These are phyloP conservation scores for Hecatera dysodea DNA, from an alignment of 2,888 invertebrate species.

Conservation along the genomic window DNA sequence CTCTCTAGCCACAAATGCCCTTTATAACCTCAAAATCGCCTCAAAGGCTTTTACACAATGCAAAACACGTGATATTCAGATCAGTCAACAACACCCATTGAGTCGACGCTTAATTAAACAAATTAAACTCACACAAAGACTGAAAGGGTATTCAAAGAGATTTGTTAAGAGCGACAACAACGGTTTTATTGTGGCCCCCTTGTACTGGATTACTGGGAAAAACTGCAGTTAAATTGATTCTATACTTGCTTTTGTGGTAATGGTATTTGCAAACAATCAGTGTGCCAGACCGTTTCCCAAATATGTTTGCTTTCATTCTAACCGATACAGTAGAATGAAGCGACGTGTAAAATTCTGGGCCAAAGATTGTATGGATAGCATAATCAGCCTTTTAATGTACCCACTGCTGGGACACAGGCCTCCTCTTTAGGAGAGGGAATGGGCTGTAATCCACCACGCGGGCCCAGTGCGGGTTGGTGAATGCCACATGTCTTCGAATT, in stretches of 20 bases:
- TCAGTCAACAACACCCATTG: slow-evolving; percentile 14
- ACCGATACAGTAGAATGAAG: too few species aligned
- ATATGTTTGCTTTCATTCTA: too few species aligned
- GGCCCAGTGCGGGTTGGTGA: too few species aligned
- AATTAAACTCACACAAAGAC: slow-evolving; percentile 52
- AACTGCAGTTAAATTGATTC: slow-evolving; percentile 29
- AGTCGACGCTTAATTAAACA: slow-evolving; percentile 46
- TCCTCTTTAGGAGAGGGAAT: too few species aligned
- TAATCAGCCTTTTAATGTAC: too few species aligned
- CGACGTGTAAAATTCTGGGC: too few species aligned
- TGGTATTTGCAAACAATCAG: not conserved
- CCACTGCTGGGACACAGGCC: too few species aligned
- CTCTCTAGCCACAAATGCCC: not conserved
- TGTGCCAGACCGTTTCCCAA: too few species aligned
- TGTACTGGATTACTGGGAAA: slow-evolving; percentile 25
- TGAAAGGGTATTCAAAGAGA: slow-evolving; percentile 39
- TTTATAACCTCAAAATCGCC: not conserved
- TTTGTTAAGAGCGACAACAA: slow-evolving; percentile 39
- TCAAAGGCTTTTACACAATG: not conserved
- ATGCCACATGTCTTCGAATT: too few species aligned
- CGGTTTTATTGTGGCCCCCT: slow-evolving; percentile 23
- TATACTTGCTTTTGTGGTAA: not conserved
- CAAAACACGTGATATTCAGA: slow-evolving; percentile 14
- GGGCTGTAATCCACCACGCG: too few species aligned
- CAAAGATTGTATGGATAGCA: too few species aligned